Conservation (phyloP, 2,888 invertebrate species). For the Zelleria hepariella region DNA sequence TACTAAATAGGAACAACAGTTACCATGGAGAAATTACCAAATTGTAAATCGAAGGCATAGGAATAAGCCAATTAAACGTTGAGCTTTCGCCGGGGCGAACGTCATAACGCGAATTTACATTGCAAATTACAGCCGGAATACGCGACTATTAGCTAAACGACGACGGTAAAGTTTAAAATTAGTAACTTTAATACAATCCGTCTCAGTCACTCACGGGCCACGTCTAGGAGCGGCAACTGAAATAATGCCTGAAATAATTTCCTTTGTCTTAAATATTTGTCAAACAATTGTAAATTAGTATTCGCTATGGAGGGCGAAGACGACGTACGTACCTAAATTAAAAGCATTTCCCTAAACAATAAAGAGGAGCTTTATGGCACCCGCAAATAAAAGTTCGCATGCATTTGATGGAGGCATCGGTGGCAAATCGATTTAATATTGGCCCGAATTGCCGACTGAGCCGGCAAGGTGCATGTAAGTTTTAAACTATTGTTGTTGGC, state of each 20-base stretch:
- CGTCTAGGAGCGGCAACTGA: slow-evolving; percentile 35
- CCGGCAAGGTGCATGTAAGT: slow-evolving; percentile 46
- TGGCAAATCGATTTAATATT: slow-evolving; percentile 53
- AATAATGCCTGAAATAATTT: not conserved
- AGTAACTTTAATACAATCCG: slow-evolving; percentile 56
- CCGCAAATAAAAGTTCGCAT: slow-evolving; percentile 35
- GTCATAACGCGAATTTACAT: slow-evolving; percentile 67
- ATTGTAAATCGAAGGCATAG: slow-evolving; percentile 36
- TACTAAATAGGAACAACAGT: not conserved
- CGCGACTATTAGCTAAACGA: slow-evolving; percentile 56
- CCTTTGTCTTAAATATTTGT: not conserved
- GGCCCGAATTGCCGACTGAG: slow-evolving; percentile 42
- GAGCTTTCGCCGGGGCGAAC: slow-evolving; percentile 61
- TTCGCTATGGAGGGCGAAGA: slow-evolving; percentile 54
- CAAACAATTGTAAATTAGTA: slow-evolving; percentile 29
- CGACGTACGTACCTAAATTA: slow-evolving; percentile 44
- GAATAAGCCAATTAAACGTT: slow-evolving; percentile 68
- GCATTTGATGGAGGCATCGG: slow-evolving; percentile 40
- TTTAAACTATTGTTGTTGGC: slow-evolving; percentile 40
- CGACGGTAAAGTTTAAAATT: slow-evolving; percentile 67
- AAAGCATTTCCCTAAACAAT: not conserved
- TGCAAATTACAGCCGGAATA: slow-evolving; percentile 67
- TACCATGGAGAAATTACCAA: not conserved
- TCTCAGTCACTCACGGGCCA: slow-evolving; percentile 65
- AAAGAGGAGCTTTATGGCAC: slow-evolving; percentile 15